These are phyloP conservation scores for Athripsodes cinereus DNA, from an alignment of 2,888 invertebrate genomes.

Conservation along the genomic window DNA sequence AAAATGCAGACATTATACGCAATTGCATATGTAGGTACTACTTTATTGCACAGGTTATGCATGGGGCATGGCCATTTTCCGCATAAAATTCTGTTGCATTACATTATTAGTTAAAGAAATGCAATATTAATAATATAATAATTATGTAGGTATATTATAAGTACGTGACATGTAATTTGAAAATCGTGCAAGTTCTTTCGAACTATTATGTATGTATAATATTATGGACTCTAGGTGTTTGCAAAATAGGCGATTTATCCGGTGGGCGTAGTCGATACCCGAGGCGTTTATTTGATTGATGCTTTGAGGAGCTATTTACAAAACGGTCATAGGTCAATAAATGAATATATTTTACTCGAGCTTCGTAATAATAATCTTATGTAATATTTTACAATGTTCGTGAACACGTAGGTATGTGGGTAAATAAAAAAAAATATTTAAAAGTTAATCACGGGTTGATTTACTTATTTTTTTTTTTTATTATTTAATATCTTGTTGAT, in stretches of 20 bases:
- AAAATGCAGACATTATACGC: no score
- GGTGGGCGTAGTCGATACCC: constrained; percentile 19
- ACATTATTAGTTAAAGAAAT: neutral
- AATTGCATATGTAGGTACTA: no score
- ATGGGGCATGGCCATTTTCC: no score
- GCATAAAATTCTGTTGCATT: no score
- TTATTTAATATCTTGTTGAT: no score
- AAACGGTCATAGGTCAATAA: constrained; percentile 21
- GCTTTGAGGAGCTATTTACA: constrained; percentile 21
- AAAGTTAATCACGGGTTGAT: no score
- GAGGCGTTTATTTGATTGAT: constrained; percentile 24
- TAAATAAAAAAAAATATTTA: no score
- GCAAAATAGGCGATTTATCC: constrained; percentile 25
- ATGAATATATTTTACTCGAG: neutral
- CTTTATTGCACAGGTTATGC: no score
- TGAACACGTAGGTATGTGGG: no score
- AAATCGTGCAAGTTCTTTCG: constrained; percentile 23
- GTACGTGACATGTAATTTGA: constrained; percentile 8
- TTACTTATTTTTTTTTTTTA: no score
- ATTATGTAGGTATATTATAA: neutral
- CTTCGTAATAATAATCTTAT: neutral
- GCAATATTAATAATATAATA: neutral
- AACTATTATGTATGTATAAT: neutral
- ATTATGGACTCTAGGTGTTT: constrained; percentile 18
- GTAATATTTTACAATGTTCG: no score